phyloP scores from a whole-genome alignment of 1,140 invertebrate genomes.

The Aporrectodea caliginosa region DNA sequence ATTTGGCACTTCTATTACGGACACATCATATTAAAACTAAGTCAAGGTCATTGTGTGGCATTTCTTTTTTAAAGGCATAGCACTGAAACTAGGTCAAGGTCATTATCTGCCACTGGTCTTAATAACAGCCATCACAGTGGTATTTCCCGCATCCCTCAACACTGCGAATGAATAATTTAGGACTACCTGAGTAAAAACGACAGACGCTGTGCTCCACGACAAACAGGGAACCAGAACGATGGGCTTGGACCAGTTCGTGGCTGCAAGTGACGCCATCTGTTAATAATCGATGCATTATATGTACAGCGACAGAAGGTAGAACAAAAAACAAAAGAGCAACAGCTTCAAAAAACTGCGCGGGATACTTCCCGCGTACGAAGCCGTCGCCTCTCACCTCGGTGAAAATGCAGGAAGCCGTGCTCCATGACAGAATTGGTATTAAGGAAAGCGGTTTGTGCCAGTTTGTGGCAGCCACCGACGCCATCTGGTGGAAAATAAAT shows the following conservation, averaged over 20 bases:
- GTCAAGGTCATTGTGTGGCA: too few species aligned
- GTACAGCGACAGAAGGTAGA: background rate
- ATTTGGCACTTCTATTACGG: too few species aligned
- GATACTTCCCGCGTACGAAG: too few species aligned
- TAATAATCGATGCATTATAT: too few species aligned
- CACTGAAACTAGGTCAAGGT: too few species aligned
- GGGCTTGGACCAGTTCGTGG: conserved; percentile 89
- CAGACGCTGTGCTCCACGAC: conserved; percentile 93
- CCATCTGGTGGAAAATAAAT: conserved; percentile 69
- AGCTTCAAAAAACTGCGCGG: too few species aligned
- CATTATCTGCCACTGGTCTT: too few species aligned
- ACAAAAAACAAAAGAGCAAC: background rate
- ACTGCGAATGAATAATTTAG: too few species aligned
- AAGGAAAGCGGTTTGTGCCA: conserved; percentile 89
- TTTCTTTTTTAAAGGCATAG: too few species aligned
- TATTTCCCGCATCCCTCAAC: too few species aligned
- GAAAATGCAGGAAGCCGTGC: conserved; percentile 91
- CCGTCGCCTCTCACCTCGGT: conserved; percentile 66
- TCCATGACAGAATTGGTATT: conserved; percentile 93
- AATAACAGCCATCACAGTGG: too few species aligned
- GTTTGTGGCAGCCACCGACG: conserved; percentile 87
- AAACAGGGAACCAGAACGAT: conserved; percentile 88
- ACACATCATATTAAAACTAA: too few species aligned
- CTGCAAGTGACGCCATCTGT: conserved; percentile 94
- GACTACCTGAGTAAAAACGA: conserved; percentile 84